Percentiles rank a stretch among this genome's conserved stretches.
Evolutionary conservation across 2,797 vertebrate genomes (phyloP).

Genomic region (Dendrocincla fuliginosa): DNA sequence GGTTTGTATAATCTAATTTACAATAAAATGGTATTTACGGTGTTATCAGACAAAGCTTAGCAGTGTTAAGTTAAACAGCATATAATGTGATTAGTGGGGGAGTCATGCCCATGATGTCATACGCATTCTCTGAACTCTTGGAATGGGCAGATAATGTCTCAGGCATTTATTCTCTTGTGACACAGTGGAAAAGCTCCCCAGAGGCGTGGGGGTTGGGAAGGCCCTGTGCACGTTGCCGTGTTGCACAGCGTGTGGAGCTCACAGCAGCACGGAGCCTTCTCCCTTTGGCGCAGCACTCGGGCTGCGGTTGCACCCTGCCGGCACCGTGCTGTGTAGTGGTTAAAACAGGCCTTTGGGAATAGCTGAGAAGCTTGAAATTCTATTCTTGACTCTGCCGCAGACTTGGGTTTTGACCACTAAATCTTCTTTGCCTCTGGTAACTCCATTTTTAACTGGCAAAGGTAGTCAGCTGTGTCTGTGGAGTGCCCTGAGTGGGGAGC

Average conservation of each 20-base stretch:
- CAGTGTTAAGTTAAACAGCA: constrained; percentile 66
- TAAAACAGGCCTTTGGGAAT: constrained; percentile 38
- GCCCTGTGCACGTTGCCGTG: background rate
- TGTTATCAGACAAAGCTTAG: constrained; percentile 72
- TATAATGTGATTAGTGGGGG: constrained; percentile 70
- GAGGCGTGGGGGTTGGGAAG: background rate
- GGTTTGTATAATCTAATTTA: constrained; percentile 74
- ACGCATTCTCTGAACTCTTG: constrained; percentile 56
- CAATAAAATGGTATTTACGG: constrained; percentile 67
- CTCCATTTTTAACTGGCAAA: constrained; percentile 36
- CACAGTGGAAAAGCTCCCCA: background rate
- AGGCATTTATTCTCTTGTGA: constrained; percentile 43
- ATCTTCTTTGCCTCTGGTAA: constrained; percentile 61
- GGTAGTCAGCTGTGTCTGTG: background rate
- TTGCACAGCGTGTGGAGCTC: background rate
- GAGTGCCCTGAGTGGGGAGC: constrained; percentile 25
- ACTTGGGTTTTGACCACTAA: constrained; percentile 43
- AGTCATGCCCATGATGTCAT: constrained; percentile 67
- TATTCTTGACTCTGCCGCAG: constrained; percentile 53
- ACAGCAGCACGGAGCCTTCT: background rate
- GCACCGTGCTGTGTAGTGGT: constrained; percentile 6
- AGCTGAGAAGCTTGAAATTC: constrained; percentile 23
- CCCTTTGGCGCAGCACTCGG: background rate
- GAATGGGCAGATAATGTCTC: constrained; percentile 55
- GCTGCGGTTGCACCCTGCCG: constrained; percentile 35